Conservation (phyloP, 2,888 invertebrate genomes). For the Callimorpha dominula region DNA sequence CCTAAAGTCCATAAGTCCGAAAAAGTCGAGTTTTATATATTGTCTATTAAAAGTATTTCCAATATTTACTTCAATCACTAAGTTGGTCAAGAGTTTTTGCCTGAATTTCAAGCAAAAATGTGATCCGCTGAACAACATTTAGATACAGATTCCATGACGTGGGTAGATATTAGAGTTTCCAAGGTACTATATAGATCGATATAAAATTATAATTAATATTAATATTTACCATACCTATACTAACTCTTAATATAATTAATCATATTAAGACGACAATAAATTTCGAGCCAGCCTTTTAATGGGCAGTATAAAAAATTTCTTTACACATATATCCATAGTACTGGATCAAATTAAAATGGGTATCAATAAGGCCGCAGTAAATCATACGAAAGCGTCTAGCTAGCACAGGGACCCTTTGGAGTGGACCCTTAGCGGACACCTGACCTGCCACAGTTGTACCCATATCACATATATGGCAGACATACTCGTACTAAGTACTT, state of each 20-base stretch:
- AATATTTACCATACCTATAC: neutral
- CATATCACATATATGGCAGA: slow-evolving; percentile 44
- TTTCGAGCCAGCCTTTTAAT: slow-evolving; percentile 10
- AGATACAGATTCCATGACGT: neutral
- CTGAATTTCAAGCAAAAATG: neutral
- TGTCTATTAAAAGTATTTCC: neutral
- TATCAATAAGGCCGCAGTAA: slow-evolving; percentile 79
- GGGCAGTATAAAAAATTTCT: slow-evolving; percentile 19
- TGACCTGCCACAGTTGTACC: slow-evolving; percentile 68
- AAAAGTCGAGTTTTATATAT: neutral
- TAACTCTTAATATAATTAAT: slow-evolving; percentile 11
- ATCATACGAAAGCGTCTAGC: slow-evolving; percentile 78
- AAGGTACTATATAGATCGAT: neutral
- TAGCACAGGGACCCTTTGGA: slow-evolving; percentile 74
- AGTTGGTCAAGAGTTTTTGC: neutral
- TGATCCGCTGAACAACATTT: neutral
- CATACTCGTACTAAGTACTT: slow-evolving; percentile 7
- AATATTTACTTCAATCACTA: neutral
- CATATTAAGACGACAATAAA: slow-evolving; percentile 15
- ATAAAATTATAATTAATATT: neutral
- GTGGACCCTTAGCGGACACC: slow-evolving; percentile 75
- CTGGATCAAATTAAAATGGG: slow-evolving; percentile 75
- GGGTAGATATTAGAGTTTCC: neutral
- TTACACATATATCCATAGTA: slow-evolving; percentile 39
- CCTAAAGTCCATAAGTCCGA: too few relatives aligned